phyloP scores from a whole-genome alignment of 2,797 vertebrate genomes.

The Clarias laeviceps region DNA sequence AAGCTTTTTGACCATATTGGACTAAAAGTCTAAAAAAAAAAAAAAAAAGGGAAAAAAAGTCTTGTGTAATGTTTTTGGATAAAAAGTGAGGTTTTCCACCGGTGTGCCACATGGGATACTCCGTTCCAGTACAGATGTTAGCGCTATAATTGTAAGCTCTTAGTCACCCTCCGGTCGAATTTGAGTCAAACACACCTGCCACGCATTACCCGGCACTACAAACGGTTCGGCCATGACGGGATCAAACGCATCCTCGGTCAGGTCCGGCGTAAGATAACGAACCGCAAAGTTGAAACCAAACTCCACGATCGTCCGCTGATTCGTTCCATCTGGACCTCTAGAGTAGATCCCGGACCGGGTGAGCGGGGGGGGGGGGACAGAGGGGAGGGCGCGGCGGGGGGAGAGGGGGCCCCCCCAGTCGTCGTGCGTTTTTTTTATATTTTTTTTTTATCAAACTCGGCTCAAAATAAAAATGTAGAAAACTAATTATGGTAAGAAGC shows the following conservation, averaged over 20 bases:
- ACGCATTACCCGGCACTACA: slow-evolving; percentile 39
- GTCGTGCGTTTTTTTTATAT: too few species aligned
- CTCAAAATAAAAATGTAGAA: slow-evolving; percentile 27
- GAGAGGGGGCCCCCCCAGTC: too few species aligned
- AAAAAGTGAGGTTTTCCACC: background rate
- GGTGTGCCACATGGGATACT: background rate
- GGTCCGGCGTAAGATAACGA: slow-evolving; percentile 49
- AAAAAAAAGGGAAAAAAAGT: background rate
- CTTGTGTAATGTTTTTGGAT: too few species aligned
- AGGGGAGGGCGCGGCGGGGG: too few species aligned
- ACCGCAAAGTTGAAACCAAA: slow-evolving; percentile 53
- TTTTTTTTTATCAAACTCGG: background rate
- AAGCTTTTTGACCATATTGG: background rate
- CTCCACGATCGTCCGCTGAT: slow-evolving; percentile 54
- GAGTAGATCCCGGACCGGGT: slow-evolving; percentile 16
- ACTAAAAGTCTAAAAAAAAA: background rate
- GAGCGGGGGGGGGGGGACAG: too few species aligned
- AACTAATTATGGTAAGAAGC: slow-evolving; percentile 26
- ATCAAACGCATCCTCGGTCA: slow-evolving; percentile 51
- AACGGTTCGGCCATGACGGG: slow-evolving; percentile 54
- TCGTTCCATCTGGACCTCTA: slow-evolving; percentile 59
- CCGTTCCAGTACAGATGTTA: slow-evolving; percentile 28
- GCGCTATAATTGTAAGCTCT: slow-evolving; percentile 23
- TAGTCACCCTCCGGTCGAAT: slow-evolving; percentile 41
- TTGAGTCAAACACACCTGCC: slow-evolving; percentile 44